phyloP scores from a whole-genome alignment of 2,113 vertebrate species.

The Rhinoptilus africanus region DNA sequence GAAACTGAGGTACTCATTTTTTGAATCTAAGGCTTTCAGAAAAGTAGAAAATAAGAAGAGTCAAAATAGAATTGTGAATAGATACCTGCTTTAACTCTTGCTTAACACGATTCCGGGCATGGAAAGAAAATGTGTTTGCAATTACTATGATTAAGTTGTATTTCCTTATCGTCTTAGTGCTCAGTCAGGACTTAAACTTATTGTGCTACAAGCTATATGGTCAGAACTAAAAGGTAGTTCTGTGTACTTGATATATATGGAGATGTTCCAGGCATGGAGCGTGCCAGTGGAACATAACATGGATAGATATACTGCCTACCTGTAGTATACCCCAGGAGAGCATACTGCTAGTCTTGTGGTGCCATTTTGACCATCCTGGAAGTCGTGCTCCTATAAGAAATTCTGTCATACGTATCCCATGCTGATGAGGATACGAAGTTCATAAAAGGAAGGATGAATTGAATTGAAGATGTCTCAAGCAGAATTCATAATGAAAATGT shows the following conservation, averaged over 20 bases:
- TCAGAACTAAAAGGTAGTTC: not conserved
- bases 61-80: not conserved
- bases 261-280: not conserved
- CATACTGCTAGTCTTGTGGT: not conserved
- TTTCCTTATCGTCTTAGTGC: not conserved
- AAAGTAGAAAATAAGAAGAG: not conserved
- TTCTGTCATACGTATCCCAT: fast-evolving
- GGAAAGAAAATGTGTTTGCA: not conserved
- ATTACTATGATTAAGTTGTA: not conserved
- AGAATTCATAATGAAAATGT: not conserved
- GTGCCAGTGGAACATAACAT: not conserved
- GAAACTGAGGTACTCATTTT: not conserved
- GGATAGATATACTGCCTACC: not conserved
- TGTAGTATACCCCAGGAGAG: not conserved
- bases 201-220: not conserved
- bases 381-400: not conserved
- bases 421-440: not conserved
- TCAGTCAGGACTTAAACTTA: not conserved
- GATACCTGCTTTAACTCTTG: not conserved
- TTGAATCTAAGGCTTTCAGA: not conserved
- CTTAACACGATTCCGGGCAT: not conserved
- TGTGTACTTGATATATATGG: not conserved
- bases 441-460: not conserved
- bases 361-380: not conserved
- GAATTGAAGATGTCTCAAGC: not conserved